phyloP scores from a whole-genome alignment of 2,888 invertebrate species.

The Anticlea derivata region DNA sequence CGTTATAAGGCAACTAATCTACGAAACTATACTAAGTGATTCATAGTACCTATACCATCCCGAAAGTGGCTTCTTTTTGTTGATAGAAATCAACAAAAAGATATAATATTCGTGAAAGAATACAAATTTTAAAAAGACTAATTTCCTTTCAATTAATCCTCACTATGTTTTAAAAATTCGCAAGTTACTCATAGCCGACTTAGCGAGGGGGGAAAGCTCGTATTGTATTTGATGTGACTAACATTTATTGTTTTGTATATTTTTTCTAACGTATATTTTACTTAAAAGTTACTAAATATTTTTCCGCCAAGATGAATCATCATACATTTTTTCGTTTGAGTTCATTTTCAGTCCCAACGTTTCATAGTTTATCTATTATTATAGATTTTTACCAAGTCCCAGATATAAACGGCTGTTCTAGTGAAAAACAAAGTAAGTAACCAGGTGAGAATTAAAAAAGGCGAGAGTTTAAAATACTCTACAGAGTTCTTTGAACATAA shows the following conservation, averaged over 20 bases:
- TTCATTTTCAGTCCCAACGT: neutral
- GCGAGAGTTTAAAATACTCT: neutral
- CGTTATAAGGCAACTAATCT: no score
- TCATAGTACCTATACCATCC: no score
- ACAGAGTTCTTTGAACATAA: neutral
- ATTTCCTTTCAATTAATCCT: no score
- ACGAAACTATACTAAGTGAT: no score
- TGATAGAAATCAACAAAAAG: no score
- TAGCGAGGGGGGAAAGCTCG: neutral
- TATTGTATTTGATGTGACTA: no score
- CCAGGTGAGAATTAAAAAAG: slow-evolving; percentile 3
- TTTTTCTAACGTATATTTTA: neutral
- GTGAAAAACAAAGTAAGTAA: slow-evolving; percentile 22
- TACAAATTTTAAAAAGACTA: no score
- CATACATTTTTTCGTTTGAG: neutral
- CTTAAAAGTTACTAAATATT: neutral
- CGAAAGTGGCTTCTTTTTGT: no score
- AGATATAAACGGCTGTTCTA: slow-evolving; percentile 21
- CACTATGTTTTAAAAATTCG: neutral
- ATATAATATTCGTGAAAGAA: no score
- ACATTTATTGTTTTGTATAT: no score
- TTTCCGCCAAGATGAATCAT: slow-evolving; percentile 9
- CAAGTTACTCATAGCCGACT: neutral
- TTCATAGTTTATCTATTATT: no score
- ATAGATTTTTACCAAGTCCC: neutral